phyloP scores from a whole-genome alignment of 2,888 invertebrate genomes.

The Tachina fera region DNA sequence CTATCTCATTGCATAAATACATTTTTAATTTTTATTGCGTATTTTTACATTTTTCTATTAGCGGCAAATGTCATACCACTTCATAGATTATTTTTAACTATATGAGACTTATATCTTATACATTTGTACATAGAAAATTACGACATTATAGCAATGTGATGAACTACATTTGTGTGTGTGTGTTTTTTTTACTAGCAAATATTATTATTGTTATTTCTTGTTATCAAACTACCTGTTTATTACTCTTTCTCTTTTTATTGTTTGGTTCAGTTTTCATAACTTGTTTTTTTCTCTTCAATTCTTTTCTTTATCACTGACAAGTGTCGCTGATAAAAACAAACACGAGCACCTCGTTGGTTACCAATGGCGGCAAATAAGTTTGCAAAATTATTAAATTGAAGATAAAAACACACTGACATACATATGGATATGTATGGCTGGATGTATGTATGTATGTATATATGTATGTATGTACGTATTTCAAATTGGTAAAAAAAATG shows the following conservation, averaged over 20 bases:
- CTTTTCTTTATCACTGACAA: conserved; percentile 66
- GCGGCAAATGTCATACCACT: no score
- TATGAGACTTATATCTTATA: no score
- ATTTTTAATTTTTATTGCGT: no score
- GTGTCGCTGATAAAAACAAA: conserved; percentile 65
- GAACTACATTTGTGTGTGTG: no score
- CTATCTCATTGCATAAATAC: no score
- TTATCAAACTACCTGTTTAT: conserved; percentile 10
- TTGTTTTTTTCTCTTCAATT: neutral
- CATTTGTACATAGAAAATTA: no score
- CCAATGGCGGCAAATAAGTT: neutral
- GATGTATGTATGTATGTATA: neutral
- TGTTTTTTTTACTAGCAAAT: neutral
- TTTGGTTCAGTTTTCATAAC: conserved; percentile 5
- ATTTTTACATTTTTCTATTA: no score
- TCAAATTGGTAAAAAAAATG: neutral
- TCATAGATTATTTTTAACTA: no score
- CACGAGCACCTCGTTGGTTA: neutral
- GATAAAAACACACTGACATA: neutral
- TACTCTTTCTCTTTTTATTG: conserved; percentile 7
- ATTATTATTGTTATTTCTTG: conserved; percentile 21
- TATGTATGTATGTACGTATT: neutral
- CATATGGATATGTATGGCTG: no score
- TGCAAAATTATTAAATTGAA: neutral
- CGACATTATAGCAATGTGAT: no score